Conservation (phyloP, 35 echinoderm and acorn worm genomes). For the Hemicentrotus pulcherrimus region DNA sequence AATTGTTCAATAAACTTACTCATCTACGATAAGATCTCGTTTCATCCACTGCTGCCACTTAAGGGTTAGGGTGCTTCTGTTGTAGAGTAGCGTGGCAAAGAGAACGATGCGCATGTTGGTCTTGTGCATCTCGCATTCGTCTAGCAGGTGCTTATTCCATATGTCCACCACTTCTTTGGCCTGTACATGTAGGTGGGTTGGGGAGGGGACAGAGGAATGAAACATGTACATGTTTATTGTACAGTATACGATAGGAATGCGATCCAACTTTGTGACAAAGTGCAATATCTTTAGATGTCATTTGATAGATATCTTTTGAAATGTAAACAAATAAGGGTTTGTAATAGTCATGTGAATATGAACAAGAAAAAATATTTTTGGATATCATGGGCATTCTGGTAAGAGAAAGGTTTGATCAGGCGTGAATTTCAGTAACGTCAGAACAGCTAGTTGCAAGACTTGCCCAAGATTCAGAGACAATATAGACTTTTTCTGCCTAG, state of each 20-base stretch:
- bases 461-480: too few species aligned
- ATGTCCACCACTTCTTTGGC: neutral
- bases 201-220: neutral
- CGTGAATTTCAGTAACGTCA: too few species aligned
- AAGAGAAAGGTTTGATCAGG: too few species aligned
- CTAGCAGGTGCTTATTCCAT: conserved; percentile 17
- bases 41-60: conserved; percentile 38
- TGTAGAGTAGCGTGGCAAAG: conserved; percentile 35
- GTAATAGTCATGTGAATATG: too few species aligned
- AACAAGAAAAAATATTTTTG: too few species aligned
- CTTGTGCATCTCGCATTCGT: neutral
- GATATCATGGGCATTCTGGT: too few species aligned
- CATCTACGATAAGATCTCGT: conserved; percentile 6
- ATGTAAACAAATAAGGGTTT: too few species aligned
- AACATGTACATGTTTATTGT: neutral
- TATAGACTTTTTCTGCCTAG: too few species aligned
- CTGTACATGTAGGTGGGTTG: neutral
- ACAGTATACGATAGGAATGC: neutral
- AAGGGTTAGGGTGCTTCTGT: conserved; percentile 21
- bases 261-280: too few species aligned
- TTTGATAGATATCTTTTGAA: too few species aligned
- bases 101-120: conserved; percentile 28
- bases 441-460: too few species aligned
- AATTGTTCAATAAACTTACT: neutral
- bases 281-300: too few species aligned